Base-by-base conservation (phyloP, 2,797 vertebrate genomes). In the Poeciliopsis paucimaculata region DNA sequence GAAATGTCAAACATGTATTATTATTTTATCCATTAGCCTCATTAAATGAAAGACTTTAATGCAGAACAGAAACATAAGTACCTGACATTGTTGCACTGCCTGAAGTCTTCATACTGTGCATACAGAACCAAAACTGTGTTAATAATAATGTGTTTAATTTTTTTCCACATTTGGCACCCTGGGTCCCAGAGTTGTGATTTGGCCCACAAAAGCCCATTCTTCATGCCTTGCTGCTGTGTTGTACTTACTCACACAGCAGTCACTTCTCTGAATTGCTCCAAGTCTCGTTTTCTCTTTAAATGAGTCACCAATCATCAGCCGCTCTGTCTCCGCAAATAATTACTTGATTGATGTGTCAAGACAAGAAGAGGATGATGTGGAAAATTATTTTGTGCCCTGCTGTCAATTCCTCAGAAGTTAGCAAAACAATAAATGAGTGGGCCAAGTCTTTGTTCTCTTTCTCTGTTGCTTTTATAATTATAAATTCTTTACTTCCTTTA, bases 261-360 rank as follows among this genome's bases (percentile, higher is more conserved):
- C 47, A 77, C 51, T 82, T 66, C 28, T 76, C 41, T 77, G 45
- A 79, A 80, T n/a, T 18, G 26, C 60, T 70, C 57, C 74, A n/a
- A 31, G 49, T 72, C 49, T 77, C 76, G 66, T 64, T 49, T 73
- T 62, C 11, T 60, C 60, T 77, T 36, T 36, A 82, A 85, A 81
- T 79, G 82, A 88, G 73, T 86, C 85, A 87, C 64, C 53, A 36
- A 72, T 86, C 80, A 72, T 66, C 74, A 60, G 51, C 36, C 9
- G 64, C 73, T 82, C 72, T 51, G 77, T 87, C 80, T 80, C 57
- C 3, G 43, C 77, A 78, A 84, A 84, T 81, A 81, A 88, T 87
- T 77, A 72, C 43, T 72, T 72, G 81, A 91, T 81, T 88, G 86
- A 91, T 88, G 82, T 78, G 64, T 82, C 82, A 78, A 73, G 81